These are phyloP conservation scores for Ligdia adustata DNA, from an alignment of 2,888 invertebrate species.

Conservation along the genomic window DNA sequence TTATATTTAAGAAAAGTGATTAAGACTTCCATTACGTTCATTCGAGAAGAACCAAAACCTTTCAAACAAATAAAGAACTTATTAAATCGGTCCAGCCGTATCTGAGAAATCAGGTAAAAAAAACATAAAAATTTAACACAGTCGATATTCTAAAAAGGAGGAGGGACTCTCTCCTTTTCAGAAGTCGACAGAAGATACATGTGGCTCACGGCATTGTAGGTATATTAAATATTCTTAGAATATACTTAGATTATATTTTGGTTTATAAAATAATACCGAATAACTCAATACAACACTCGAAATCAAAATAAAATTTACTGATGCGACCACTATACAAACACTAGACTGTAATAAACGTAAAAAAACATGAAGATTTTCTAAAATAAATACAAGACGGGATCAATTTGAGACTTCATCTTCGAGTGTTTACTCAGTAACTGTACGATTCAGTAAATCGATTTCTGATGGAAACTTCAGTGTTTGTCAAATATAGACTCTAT, in stretches of 20 bases:
- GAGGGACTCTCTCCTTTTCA: no score
- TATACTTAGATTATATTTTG: no score
- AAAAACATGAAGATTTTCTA: constrained; percentile 71
- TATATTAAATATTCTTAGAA: neutral
- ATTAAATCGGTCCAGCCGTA: no score
- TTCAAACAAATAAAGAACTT: no score
- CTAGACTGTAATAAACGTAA: constrained; percentile 67
- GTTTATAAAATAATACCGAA: no score
- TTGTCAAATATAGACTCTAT: constrained; percentile 23
- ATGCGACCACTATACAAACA: constrained; percentile 54
- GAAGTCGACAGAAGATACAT: no score
- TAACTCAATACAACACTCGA: constrained; percentile 52
- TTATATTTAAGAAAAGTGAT: no score
- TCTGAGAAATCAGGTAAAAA: no score
- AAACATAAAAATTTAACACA: no score
- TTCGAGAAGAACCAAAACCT: no score
- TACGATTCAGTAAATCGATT: constrained; percentile 76
- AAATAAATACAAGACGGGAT: constrained; percentile 77
- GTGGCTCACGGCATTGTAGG: neutral
- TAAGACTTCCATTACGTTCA: no score
- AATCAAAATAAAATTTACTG: constrained; percentile 50
- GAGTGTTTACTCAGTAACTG: constrained; percentile 81
- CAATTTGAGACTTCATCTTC: constrained; percentile 71
- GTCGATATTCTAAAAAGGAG: no score
- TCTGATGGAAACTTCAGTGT: constrained; percentile 40